Conservation (phyloP, 2,113 vertebrate genomes). For the Fregata magnificens region DNA sequence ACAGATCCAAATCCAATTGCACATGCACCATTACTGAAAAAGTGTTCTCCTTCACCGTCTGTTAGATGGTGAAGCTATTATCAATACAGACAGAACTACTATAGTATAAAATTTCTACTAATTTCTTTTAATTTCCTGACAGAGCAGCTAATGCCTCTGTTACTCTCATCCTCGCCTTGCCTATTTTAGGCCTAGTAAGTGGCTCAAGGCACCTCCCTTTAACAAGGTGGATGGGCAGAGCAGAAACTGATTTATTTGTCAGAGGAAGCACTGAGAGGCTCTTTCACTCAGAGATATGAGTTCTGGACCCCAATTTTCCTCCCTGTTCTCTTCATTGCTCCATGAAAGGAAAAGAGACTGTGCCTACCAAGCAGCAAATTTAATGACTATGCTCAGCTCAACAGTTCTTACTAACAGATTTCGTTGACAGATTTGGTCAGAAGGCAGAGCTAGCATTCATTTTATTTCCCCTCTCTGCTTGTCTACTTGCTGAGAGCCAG, state of each 20-base stretch:
- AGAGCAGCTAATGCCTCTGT: background rate
- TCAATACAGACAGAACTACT: background rate
- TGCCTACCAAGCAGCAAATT: background rate
- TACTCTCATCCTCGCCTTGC: background rate
- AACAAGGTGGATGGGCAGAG: background rate
- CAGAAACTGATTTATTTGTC: background rate
- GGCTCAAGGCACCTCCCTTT: background rate
- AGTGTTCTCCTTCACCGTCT: background rate
- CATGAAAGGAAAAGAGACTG: background rate
- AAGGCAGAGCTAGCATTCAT: background rate
- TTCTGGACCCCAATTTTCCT: background rate
- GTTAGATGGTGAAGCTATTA: background rate
- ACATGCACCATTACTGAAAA: background rate
- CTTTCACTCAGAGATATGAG: background rate
- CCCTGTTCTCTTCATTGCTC: background rate
- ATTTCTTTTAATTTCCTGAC: background rate
- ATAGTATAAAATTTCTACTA: background rate
- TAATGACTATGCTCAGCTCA: background rate
- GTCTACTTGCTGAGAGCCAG: background rate
- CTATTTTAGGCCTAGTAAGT: background rate
- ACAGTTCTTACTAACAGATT: background rate
- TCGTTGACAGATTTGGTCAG: background rate
- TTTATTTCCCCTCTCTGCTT: background rate
- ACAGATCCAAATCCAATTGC: constrained; percentile 46
- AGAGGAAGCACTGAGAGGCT: background rate